A percentile compares a stretch with the other conserved stretches of the same genome.
Conservation (phyloP, 2,888 invertebrate species). For the Cantharis rufa region DNA sequence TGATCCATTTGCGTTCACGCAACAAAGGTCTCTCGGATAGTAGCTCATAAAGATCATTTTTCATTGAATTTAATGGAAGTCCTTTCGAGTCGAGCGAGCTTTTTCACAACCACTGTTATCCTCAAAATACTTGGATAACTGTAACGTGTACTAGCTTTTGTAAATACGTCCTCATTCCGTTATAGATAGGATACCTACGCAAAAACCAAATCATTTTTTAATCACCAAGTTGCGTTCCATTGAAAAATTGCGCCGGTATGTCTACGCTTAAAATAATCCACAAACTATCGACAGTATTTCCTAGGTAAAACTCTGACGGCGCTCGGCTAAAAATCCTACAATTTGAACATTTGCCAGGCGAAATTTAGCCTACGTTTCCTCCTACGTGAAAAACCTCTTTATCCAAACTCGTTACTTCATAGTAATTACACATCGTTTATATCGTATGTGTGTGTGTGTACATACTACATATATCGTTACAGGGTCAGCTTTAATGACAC, state of each 20-base stretch:
- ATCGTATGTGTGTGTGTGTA: no score
- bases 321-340: slow-evolving; percentile 3
- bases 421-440: slow-evolving; percentile 8
- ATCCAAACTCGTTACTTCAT: slow-evolving; percentile 21
- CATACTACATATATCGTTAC: slow-evolving; percentile 20
- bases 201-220: slow-evolving; percentile 2
- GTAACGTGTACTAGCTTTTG: slow-evolving; percentile 34
- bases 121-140: slow-evolving; percentile 29
- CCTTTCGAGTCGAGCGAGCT: slow-evolving; percentile 25
- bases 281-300: background rate
- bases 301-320: background rate
- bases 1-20: slow-evolving; percentile 35
- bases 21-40: slow-evolving; percentile 8
- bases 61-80: slow-evolving; percentile 7
- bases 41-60: slow-evolving; percentile 13
- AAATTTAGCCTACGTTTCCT: slow-evolving; percentile 19
- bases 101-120: slow-evolving; percentile 25
- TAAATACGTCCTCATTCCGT: slow-evolving; percentile 29
- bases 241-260: slow-evolving; percentile 12
- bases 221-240: background rate
- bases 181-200: background rate
- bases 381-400: slow-evolving; percentile 6
- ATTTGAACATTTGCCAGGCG: slow-evolving; percentile 20
- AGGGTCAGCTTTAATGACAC: slow-evolving; percentile 25
- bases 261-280: background rate